phyloP scores from a whole-genome alignment of 2,888 invertebrate genomes.

The Eupeodes latifasciatus region DNA sequence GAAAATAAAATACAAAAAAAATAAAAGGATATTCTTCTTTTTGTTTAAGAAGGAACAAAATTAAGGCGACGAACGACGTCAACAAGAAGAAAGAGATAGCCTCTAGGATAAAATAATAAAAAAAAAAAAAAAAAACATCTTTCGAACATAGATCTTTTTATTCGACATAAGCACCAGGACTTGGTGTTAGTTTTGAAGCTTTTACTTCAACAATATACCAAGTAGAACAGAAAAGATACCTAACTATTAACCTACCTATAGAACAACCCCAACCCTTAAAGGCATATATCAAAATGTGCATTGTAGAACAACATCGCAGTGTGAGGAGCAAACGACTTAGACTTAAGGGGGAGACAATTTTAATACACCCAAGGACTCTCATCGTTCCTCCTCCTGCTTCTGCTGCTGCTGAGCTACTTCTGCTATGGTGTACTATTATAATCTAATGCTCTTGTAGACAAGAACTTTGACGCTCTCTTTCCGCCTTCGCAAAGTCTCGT shows the following conservation, averaged over 20 bases:
- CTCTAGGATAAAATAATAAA: neutral
- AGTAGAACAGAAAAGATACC: neutral
- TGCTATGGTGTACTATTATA: constrained; percentile 60
- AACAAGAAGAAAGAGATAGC: constrained; percentile 9
- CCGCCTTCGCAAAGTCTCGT: constrained; percentile 32
- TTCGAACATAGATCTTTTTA: constrained; percentile 50
- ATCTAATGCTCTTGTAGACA: constrained; percentile 76
- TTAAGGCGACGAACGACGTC: constrained; percentile 2
- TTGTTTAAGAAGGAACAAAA: neutral
- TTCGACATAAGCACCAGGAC: constrained; percentile 51
- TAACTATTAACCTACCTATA: constrained; percentile 4
- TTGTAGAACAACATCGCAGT: neutral
- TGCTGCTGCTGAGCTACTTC: neutral
- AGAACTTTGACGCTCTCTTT: constrained; percentile 69
- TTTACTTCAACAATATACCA: constrained; percentile 44
- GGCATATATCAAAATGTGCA: constrained; percentile 43
- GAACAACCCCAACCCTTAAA: neutral
- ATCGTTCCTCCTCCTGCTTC: neutral
- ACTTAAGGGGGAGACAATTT: constrained; percentile 44
- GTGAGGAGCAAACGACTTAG: neutral
- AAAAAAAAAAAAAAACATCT: constrained; percentile 44
- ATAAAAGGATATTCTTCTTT: too few relatives aligned
- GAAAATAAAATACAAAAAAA: neutral
- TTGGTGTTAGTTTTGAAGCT: constrained; percentile 57
- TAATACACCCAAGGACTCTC: constrained; percentile 39